Base-by-base conservation (phyloP, 2,888 invertebrate species). In the Fragum whitleyi region DNA sequence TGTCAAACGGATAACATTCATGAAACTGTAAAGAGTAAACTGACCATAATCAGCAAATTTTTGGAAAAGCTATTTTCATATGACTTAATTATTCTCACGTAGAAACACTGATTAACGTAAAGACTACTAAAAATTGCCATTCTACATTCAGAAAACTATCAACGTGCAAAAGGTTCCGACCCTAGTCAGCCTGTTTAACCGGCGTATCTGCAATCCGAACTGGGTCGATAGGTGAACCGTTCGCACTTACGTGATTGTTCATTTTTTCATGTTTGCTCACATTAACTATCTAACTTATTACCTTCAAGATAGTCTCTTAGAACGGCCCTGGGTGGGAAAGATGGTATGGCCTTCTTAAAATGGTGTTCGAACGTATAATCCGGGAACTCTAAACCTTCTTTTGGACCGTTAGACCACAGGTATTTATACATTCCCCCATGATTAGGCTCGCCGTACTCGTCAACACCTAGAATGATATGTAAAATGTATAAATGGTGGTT, bases 311-410 rank as follows among this genome's bases (percentile, higher is more conserved):
- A 86, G n/a, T 84, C 77, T 26, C 51, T 39, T 0, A 86, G 42
- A 16, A 82, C 86, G 14, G 61, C 23, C 23, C 84, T 21, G 1
- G 86, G 84, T 1, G 82, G 82, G 39, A 82, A 84, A 1, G 84
- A 84, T 0, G 84, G 74, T 6, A 84, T 75, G 19, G 80, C 29
- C 55, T 82, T 82, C 32, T 82, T 82, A 23, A 79, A 86, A 53
- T 86, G 82, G 0, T 84, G 62, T 39, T 83, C 81, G 57, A 83
- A 86, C 0, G 83, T 81, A 26, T 86, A 84, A 21, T 86, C 79
- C 2, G 81, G 83, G 39, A 70, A 78, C 53, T 86, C 86, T 1
- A 83, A 21, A 26, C 74, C 70, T 74, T 86, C 86, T 53, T 86
- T 84, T 0, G 86, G 83, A 23, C 69, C 81, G 26, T 81, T 83